Base-by-base conservation (phyloP, 2,888 invertebrate genomes). In the Euspilapteryx auroguttella region DNA sequence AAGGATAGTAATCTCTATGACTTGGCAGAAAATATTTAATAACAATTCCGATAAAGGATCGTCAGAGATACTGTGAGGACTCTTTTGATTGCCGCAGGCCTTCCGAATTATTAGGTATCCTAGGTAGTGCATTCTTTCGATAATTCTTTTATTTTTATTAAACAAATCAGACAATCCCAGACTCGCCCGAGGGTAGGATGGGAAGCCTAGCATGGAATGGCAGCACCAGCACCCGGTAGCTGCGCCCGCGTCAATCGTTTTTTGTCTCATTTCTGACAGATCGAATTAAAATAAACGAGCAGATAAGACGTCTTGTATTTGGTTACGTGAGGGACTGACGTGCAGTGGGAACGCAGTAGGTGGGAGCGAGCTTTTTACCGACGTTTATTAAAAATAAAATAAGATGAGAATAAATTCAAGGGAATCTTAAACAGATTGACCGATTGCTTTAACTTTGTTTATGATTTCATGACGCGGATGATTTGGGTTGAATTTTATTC, bases 271-370 rank as follows among this genome's bases (percentile, higher is more conserved):
- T 50, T 57, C 73, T 71, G 75, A 75, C 75, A 75, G 69, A 68
- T 71, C 71, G 57, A 71, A 75, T 75, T 75, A 75, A 69, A 73
- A 71, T 75, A 75, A 75, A 73, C 69, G 75, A 57, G 68, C 47
- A 57, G 68, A 68, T 68, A 69, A 59, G 54, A 59, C 68, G 62
- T 66, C 61, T 59, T 65, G 61, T 73, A 68, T 75, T 71, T 64
- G 62, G 71, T 69, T 71, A 62, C 71, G 66, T 62, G 66, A 61
- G 47, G 53, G 52, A 54, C 47, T 56, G 63, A 63, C 58, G 58
- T 49, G 48, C 62, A 58, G 53, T 62, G 69, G 68, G 66, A 73
- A 64, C 66, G 50, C 61, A 39, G 57, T 68, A 66, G 69, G 68
- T 63, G 63, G 68, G 66, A 58, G 51, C 44, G 43, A 31, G 45